Base-by-base conservation (phyloP, 35 echinoderm and acorn worm species). In the Heliocidaris erythrogramma region DNA sequence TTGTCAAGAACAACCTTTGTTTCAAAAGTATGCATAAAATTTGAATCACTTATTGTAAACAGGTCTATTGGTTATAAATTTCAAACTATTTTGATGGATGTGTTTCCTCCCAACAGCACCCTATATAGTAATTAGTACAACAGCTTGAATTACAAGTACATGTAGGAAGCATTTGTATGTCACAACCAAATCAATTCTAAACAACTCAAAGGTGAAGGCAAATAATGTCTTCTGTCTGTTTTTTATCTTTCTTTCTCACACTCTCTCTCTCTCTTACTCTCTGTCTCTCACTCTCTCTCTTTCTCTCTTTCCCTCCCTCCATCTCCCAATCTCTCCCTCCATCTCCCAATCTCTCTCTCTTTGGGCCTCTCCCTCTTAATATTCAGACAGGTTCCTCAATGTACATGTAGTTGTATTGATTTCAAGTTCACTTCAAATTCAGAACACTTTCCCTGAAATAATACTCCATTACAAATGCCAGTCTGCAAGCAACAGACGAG, bases 391-490 rank as follows among this genome's bases (percentile, higher is more conserved):
- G 18, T 2, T 78, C 27, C 27, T 24, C 24, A 21, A 27, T 78
- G 5, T n/a, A 78, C 18, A 78, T 78, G 65, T 27, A 27, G 65
- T 78, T 78, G 65, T 78, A 78, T 78, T 21, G 21, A 78, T 78
- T 78, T 78, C 65, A 78, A 78, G 65, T 78, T 78, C 65, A 78
- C 65, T 78, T n/a, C 27, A 27, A 78, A 78, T 78, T n/a, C 65
- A 78, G 65, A 27, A 78, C 65, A 78, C 65, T 78, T 78, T 78
- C 65, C 65, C 65, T 78, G 65, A 78, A 78, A 78, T n/a, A 78
- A 78, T 78, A 21, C 65, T 78, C 65, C 18, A 78, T 78, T 78
- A 78, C 65, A 78, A 78, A 78, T 78, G 65, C 65, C 27, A 56
- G 52, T 56, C 52, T 7, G 18, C 65, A 78, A n/a, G 18, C 65